phyloP scores from a whole-genome alignment of 2,113 vertebrate genomes.

The Emydura subglobosa region DNA sequence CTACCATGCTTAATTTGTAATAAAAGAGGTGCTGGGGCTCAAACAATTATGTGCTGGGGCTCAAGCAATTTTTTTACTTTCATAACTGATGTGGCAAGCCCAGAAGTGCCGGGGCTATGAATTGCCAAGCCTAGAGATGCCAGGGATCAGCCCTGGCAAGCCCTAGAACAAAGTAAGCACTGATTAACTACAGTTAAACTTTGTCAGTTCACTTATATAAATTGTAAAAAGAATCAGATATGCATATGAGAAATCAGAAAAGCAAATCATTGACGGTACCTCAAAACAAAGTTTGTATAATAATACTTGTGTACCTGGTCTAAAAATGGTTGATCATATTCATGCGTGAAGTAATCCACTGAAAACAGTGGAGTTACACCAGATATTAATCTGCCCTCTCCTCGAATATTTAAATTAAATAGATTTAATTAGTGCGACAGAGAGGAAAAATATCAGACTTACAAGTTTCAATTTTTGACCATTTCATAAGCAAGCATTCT shows the following conservation, averaged over 20 bases:
- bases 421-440: neutral
- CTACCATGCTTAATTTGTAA: too few relatives aligned
- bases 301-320: neutral
- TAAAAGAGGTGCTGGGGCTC: too few relatives aligned
- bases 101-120: too few relatives aligned
- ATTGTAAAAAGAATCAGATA: neutral
- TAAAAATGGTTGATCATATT: slow-evolving; percentile 22
- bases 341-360: neutral
- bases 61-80: too few relatives aligned
- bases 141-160: too few relatives aligned
- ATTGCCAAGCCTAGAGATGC: too few relatives aligned
- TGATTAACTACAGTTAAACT: too few relatives aligned
- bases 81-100: too few relatives aligned
- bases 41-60: too few relatives aligned
- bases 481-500: neutral
- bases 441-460: neutral
- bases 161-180: too few relatives aligned
- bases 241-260: neutral
- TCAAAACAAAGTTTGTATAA: neutral
- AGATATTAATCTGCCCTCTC: neutral
- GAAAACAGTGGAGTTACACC: neutral
- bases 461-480: neutral
- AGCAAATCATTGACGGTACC: neutral
- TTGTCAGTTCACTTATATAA: neutral
- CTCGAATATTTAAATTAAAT: neutral